Evolutionary conservation across 2,888 invertebrate genomes (phyloP), one percentile per base, ranked within the genome.

Genomic region (Sarcophaga rosellei): DNA sequence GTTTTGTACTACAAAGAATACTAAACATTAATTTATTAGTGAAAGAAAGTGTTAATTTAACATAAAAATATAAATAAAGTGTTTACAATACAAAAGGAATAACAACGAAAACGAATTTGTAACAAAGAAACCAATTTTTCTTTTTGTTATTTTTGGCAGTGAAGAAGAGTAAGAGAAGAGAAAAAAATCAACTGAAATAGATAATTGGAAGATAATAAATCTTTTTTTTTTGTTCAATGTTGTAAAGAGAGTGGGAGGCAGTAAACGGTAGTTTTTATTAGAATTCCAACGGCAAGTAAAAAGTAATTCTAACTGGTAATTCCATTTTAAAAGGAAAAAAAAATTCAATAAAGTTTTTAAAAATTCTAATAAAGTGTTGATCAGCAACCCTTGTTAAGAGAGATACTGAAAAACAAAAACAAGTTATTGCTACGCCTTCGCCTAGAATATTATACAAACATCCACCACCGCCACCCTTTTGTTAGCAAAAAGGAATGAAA

Each of bases 351-450:
- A 25, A 47, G 8, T 25, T 47, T 62, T 23, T 10, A 35, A n/a
- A 57, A 72, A 35, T 53, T 45, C 6, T 21, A n/a, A 53, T 17
- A n/a, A 68, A 5, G 74, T 12, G 68, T 47, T 66, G 66, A 76
- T 21, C 47, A 57, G 57, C 82, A 63, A 82, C 82, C 76, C 59
- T 25, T 53, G 12, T 53, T 17, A 53, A 12, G 12, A 17, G 4
- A 15, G 17, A 4, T 53, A 53, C 25, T 44, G 8, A 44, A 44
- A 68, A 59, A 53, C 59, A 73, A 72, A 69, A 78, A 83, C 20
- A 70, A 63, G 65, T 81, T 78, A 81, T 65, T 57, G 17, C 44
- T 62, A 75, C 78, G 70, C 75, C 76, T 66, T 35, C 66, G 53
- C 81, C 62, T 69, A 75, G 4, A 25, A 4, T 4, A 15, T 53